Base-by-base conservation (phyloP, 2,113 vertebrate species). In the Poeciliopsis prolifica region DNA sequence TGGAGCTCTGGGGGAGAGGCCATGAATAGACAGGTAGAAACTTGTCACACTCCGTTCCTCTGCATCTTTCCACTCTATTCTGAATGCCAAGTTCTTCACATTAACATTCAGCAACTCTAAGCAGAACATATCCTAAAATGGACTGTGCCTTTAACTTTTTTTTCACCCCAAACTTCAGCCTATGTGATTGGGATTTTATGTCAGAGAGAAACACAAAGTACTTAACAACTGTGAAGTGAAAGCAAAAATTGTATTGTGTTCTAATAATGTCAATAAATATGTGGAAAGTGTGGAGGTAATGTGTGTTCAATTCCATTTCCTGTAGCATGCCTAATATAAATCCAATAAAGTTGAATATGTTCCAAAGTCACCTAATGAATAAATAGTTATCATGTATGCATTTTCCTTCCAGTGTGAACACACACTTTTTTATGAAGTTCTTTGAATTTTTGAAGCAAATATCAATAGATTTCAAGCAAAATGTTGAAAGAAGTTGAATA, bases 21-120 rank as follows among this genome's bases (percentile, higher is more conserved):
- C 75, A 65, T 71, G 82, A 84, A 92, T 87, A 89, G 73, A 79
- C 44, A 79, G 75, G 82, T 80, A 81, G 84, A 78, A 86, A 71
- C 17, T 71, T 74, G 67, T 68, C 74, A 75, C 61, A 75, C 61
- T 35, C 73, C 61, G 60, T 72, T 84, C 63, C 72, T 79, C 31
- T 69, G 68, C 69, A 61, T 75, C 61, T 78, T 66, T 84, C 72
- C 74, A 37, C 4, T 13, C 9, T 15, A 44, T 77, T 74, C 62
- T 19, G 1, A 65, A 19, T 42, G 61, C 11, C 22, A 29, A 62
- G 8, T 70, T 78, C 7, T 48, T 61, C 24, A 70, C 35, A 24
- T 14, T 24, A 9, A 22, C 24, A 26, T 42, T 42, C 58, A 77
- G 48, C 61, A 48, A 15, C n/a, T 58, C 51, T 24, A 58, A 24